Percentiles rank a stretch among this genome's conserved stretches.
phyloP scores from a whole-genome alignment of 2,888 invertebrate species.

The Eupsilia transversa region DNA sequence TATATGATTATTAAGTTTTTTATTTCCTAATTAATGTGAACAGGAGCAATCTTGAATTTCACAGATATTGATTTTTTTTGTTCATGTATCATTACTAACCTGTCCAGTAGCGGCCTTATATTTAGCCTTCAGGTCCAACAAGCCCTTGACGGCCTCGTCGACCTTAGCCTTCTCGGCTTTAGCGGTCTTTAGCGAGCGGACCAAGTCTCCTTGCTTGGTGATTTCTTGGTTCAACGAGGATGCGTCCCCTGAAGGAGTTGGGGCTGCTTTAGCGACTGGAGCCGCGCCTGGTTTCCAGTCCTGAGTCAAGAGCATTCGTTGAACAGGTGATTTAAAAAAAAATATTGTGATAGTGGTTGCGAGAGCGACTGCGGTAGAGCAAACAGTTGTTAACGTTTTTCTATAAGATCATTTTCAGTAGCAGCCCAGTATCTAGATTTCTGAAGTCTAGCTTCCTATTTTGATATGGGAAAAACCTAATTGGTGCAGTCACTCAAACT shows the following conservation, averaged over 20 bases:
- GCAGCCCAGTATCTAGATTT: not conserved
- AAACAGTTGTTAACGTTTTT: not conserved
- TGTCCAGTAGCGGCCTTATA: slow-evolving; percentile 90
- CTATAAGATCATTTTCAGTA: not conserved
- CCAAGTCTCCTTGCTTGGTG: slow-evolving; percentile 91
- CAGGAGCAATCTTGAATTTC: not conserved
- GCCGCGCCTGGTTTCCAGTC: slow-evolving; percentile 74
- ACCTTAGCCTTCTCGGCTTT: slow-evolving; percentile 88
- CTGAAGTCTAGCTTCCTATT: not conserved
- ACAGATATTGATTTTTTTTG: not conserved
- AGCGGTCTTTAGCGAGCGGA: slow-evolving; percentile 92
- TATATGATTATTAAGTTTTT: not conserved
- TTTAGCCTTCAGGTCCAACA: slow-evolving; percentile 93
- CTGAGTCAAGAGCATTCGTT: slow-evolving; percentile 22
- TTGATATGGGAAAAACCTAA: not conserved
- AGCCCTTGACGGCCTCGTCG: slow-evolving; percentile 86
- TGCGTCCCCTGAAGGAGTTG: slow-evolving; percentile 59
- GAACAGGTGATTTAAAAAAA: not conserved
- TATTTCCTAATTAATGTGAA: not conserved
- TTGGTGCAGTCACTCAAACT: too few species aligned
- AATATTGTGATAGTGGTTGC: not conserved
- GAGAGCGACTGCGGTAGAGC: not conserved
- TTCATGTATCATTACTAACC: slow-evolving; percentile 11
- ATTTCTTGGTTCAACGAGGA: slow-evolving; percentile 77
- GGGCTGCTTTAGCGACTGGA: slow-evolving; percentile 53